Evolutionary conservation across 2,888 invertebrate species (phyloP).

Genomic region (Pterostichus madidus): DNA sequence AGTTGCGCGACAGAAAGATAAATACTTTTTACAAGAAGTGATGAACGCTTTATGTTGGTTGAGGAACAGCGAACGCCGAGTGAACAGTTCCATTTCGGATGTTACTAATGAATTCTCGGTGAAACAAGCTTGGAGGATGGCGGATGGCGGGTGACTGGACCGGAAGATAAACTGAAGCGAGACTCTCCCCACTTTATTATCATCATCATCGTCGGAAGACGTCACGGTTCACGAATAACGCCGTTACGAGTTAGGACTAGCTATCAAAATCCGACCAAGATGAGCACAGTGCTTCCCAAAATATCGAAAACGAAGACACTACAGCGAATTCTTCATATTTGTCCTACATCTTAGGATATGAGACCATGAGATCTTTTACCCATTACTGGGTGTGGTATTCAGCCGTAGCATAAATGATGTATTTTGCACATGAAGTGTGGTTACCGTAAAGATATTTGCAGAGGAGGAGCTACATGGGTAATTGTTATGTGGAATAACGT

Average conservation of each 20-base stretch:
- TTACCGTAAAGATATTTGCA: too few relatives aligned
- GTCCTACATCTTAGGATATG: too few relatives aligned
- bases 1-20: constrained; percentile 64
- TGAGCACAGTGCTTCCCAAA: not conserved
- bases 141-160: constrained; percentile 41
- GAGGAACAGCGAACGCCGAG: constrained; percentile 9
- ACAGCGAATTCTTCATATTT: too few relatives aligned
- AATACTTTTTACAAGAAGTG: constrained; percentile 67
- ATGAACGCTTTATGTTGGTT: constrained; percentile 62
- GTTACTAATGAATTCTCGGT: constrained; percentile 65
- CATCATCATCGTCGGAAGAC: constrained; percentile 7
- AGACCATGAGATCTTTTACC: too few relatives aligned
- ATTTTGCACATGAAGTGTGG: too few relatives aligned
- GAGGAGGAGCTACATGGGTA: too few relatives aligned
- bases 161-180: constrained; percentile 58
- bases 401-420: too few relatives aligned
- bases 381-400: too few relatives aligned
- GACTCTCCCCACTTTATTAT: constrained; percentile 56
- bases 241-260: too few relatives aligned
- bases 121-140: constrained; percentile 22
- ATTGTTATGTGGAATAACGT: too few relatives aligned
- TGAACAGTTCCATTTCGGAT: constrained; percentile 66
- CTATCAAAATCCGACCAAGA: not conserved
- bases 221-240: too few relatives aligned
- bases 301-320: too few relatives aligned